A percentile compares a stretch with the other conserved stretches of the same genome.
phyloP scores from a whole-genome alignment of 2,888 invertebrate species.

The Acholoe squamosa region DNA sequence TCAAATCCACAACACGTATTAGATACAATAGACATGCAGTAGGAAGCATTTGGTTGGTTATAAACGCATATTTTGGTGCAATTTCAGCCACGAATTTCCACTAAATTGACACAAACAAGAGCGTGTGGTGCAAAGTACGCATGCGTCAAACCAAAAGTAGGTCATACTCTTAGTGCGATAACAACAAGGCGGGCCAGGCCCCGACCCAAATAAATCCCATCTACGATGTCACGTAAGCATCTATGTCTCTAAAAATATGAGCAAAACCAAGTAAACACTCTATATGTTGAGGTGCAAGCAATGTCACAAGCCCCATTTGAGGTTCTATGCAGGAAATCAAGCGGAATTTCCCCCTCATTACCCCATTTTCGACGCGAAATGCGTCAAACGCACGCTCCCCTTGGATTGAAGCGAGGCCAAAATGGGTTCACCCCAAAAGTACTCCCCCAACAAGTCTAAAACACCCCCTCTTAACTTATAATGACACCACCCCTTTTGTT shows the following conservation, averaged over 20 bases:
- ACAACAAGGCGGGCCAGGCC: background rate
- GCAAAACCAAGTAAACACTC: background rate
- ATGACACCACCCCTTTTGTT: background rate
- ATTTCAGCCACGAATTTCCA: background rate
- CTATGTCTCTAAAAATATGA: background rate
- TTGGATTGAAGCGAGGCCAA: background rate
- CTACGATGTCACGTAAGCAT: no score
- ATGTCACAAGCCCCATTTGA: background rate
- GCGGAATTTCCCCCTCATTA: background rate
- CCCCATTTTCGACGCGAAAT: background rate
- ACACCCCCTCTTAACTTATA: background rate
- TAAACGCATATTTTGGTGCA: background rate
- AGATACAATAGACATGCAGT: no score
- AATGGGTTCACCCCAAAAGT: background rate
- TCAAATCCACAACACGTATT: no score
- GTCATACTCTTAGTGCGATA: conserved; percentile 18
- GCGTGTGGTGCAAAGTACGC: background rate
- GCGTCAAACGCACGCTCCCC: background rate
- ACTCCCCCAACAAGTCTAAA: background rate
- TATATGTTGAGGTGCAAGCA: background rate
- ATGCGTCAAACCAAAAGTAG: conserved; percentile 35
- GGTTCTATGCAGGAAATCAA: background rate
- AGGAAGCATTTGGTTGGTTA: background rate
- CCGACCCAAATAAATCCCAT: no score
- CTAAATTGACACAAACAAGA: conserved; percentile 23